A percentile compares a stretch with the other conserved stretches of the same genome.
Evolutionary conservation across 2,113 vertebrate species (phyloP).

Genomic region (Microcebus jonahi): DNA sequence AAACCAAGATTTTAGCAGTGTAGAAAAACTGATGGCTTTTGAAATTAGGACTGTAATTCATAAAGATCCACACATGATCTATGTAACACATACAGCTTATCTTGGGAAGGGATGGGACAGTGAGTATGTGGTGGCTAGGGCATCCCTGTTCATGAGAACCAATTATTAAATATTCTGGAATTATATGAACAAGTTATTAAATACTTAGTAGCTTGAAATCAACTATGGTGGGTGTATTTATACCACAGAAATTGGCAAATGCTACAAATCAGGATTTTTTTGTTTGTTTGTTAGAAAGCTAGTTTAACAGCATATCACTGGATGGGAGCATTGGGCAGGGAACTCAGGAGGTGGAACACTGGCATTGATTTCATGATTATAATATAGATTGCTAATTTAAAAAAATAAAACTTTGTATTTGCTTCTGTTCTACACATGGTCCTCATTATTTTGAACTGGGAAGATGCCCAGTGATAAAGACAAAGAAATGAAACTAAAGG

Average conservation of each 20-base stretch:
- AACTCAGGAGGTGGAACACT: not conserved
- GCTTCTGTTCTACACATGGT: slow-evolving; percentile 77
- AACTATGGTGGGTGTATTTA: not conserved
- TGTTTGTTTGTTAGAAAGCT: not conserved
- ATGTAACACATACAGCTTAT: not conserved
- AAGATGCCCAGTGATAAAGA: slow-evolving; percentile 69
- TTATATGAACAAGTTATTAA: not conserved
- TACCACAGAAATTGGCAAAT: slow-evolving; percentile 10
- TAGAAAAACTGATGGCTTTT: slow-evolving; percentile 20
- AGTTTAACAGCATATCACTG: not conserved
- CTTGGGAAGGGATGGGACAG: not conserved
- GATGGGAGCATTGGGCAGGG: not conserved
- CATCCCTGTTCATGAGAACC: not conserved
- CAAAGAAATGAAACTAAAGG: slow-evolving; percentile 70
- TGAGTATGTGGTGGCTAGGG: not conserved
- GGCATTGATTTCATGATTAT: not conserved
- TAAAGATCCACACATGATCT: not conserved
- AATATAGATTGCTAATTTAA: slow-evolving; percentile 23
- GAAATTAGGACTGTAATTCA: not conserved
- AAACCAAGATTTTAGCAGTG: not conserved
- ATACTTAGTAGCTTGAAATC: not conserved
- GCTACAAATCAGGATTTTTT: not conserved
- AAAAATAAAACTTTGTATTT: slow-evolving; percentile 76
- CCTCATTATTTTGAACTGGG: slow-evolving; percentile 82
- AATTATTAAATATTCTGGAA: slow-evolving; percentile 9